Evolutionary conservation across 35 echinoderm and acorn worm species (phyloP), one percentile per base, ranked within the genome.

Genomic region (Amphiura filiformis): DNA sequence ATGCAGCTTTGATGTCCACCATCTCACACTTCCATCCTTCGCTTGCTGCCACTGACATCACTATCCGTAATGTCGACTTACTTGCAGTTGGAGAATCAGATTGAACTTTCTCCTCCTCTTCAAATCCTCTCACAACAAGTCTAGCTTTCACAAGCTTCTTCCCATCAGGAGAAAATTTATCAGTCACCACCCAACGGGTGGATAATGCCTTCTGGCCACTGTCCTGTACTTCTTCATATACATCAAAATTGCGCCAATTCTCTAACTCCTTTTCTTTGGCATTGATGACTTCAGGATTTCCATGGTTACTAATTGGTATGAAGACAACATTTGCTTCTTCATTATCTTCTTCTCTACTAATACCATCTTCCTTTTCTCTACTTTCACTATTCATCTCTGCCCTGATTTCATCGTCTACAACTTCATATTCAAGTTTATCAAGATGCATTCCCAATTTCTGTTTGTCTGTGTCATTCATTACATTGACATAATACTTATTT

Each of bases 161-260:
- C 31, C 78, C 78, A 80, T n/a, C 77, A 12, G 86, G 37, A 4
- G 42, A 22, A 36, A n/a, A 23, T 65, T 88, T 89, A 23, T 82
- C 37, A 39, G 88, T 80, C 17, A 80, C 61, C 57, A 90, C 78
- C 88, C 75, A 88, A 18, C 75, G 33, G 4, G 75, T 80, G 28
- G 84, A 86, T 41, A 77, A 38, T 13, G 57, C 32, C 35, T 23
- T 75, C 39, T 86, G 84, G 13, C 64, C 65, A 26, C 39, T 26
- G 56, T 86, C 64, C 28, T 76, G 9, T 64, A 88, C 77, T 88
- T 47, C 26, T 88, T 36, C n/a, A 32, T 88, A 88, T n/a, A 88
- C 86, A 56, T n/a, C n/a, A 57, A 80, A 88, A 1, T 80, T 76
- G 18, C 78, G 80, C 77, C 86, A 80, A 34, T 88, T 86, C 18